phyloP scores from a whole-genome alignment of 2,113 vertebrate species.

The Natator depressus region DNA sequence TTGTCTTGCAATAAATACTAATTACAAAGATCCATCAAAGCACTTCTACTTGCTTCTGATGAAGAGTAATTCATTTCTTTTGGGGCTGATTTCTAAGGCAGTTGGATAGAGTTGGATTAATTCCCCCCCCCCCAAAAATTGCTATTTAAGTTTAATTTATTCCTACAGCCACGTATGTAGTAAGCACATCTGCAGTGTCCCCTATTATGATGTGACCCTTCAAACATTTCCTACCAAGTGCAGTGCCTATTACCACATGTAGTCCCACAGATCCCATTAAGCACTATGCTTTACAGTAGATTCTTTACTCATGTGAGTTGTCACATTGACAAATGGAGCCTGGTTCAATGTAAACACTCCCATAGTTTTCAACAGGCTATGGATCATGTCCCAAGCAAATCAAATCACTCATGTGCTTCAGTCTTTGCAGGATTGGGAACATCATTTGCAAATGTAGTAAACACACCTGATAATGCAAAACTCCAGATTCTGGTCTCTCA shows the following conservation, averaged over 20 bases:
- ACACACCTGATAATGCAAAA: not conserved
- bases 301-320: not conserved
- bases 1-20: constrained; percentile 76
- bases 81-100: constrained; percentile 24
- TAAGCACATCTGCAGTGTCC: not conserved
- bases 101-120: constrained; percentile 9
- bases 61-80: constrained; percentile 63
- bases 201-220: not conserved
- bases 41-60: constrained; percentile 58
- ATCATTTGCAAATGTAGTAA: rapidly evolving
- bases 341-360: not conserved
- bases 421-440: rapidly evolving
- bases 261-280: not conserved
- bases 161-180: not conserved
- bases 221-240: not conserved
- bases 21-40: constrained; percentile 77
- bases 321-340: not conserved
- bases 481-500: not conserved
- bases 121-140: not conserved
- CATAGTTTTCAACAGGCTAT: not conserved
- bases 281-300: rapidly evolving
- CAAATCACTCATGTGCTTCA: not conserved
- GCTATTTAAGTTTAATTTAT: not conserved
- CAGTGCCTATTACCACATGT: not conserved
- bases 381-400: not conserved